Conservation (phyloP, 2,113 vertebrate genomes). For the Macquaria australasica region DNA sequence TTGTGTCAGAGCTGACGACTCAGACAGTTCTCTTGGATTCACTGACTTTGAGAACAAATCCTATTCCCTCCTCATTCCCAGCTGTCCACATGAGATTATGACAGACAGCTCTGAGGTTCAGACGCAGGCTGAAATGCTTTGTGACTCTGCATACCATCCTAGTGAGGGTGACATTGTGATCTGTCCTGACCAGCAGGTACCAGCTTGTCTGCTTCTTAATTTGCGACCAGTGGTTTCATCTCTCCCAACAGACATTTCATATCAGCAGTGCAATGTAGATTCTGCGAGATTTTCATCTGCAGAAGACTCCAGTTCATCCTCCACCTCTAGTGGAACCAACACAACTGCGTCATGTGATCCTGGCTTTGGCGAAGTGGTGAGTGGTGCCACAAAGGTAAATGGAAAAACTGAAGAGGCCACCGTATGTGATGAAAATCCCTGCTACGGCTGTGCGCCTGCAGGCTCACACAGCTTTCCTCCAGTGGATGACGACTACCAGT, state of each 20-base stretch:
- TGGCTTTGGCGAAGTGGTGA: background rate
- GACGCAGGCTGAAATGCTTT: background rate
- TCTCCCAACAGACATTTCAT: slow-evolving; percentile 48
- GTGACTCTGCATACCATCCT: slow-evolving; percentile 25
- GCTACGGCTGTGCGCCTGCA: background rate
- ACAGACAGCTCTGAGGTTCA: background rate
- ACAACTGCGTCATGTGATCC: background rate
- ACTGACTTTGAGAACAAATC: slow-evolving; percentile 57
- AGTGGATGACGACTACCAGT: slow-evolving; percentile 60
- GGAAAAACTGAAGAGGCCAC: background rate
- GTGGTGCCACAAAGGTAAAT: background rate
- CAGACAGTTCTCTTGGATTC: too few species aligned
- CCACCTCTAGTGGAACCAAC: slow-evolving; percentile 23
- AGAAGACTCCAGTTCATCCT: slow-evolving; percentile 38
- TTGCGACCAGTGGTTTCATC: slow-evolving; percentile 1
- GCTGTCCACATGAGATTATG: background rate
- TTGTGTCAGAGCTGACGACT: background rate
- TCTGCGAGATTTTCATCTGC: slow-evolving; percentile 23
- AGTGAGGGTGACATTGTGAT: background rate
- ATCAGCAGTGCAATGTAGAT: slow-evolving; percentile 49
- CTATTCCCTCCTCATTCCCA: slow-evolving; percentile 55
- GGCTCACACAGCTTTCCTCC: slow-evolving; percentile 1
- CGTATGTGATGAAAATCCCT: slow-evolving; percentile 20
- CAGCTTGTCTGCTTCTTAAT: background rate
- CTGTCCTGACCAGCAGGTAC: slow-evolving; percentile 7